Base-by-base conservation (phyloP, 30 jellyfish, hydroid and myxozoan species). In the Aurelia sp. region DNA sequence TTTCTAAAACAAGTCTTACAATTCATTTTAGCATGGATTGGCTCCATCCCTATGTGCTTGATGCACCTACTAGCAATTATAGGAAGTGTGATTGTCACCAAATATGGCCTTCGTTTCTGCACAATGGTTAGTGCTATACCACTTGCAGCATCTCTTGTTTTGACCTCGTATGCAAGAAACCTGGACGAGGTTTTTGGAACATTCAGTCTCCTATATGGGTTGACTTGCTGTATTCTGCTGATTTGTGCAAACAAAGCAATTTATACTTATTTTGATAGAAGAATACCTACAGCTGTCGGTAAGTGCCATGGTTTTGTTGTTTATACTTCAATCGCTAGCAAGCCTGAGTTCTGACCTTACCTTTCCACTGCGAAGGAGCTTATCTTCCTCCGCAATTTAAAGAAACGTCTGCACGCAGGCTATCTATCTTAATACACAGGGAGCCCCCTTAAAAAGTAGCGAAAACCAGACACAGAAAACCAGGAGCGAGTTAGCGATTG, bases 141-240 rank as follows among this genome's bases (percentile, higher is more conserved):
- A 11, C 66, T 76, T 23, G 86, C 76, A 9, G 86, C 74, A 13
- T 76, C 76, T 13, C 62, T 76, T 40, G 18, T 76, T 10, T 16
- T 60, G 76, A 58, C 86, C 41, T 76, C 86, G 17, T 76, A 22
- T 20, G 73, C 86, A 57, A 30, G 69, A 11, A 30, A 76, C 41
- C 66, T 76, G 27, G 67, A 57, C 61, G 66, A 76, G 73, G 62
- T 76, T 33, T 62, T 76, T 40, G 19, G 40, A 4, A 76, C 86
- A n/a, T 76, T 76, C 76, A 76, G 86, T 66, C n/a, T 76, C 20
- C 86, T 74, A 4, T 76, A 57, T 35, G 86, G 86, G 12, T 37
- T 76, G 68, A 74, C 86, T 15, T 74, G 76, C 17, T 22, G 76
- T 63, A 47, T 76, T 13, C 20, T 76, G 65, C 66, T 76, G 23